Evolutionary conservation across 2,888 invertebrate species (phyloP).

Genomic region (Strigamia crassipes): DNA sequence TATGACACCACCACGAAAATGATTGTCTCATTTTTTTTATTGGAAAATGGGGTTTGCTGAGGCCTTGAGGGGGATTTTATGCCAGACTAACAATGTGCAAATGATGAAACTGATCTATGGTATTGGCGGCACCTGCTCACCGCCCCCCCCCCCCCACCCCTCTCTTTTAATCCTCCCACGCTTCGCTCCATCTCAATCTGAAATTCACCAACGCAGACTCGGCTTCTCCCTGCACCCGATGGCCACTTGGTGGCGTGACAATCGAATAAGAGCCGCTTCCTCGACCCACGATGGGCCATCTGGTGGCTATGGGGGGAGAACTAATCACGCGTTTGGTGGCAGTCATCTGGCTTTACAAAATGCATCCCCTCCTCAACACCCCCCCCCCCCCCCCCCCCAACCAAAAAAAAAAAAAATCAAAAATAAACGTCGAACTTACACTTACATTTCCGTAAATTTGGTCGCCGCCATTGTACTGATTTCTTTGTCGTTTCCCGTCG

Average conservation of each 20-base stretch:
- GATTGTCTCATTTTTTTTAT: no score
- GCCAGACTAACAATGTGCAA: neutral
- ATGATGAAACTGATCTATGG: neutral
- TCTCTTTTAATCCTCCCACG: conserved; percentile 13
- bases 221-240: neutral
- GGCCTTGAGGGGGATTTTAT: neutral
- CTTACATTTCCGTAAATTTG: conserved; percentile 62
- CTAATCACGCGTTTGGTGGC: neutral
- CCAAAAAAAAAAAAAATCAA: neutral
- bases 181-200: neutral
- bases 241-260: conserved; percentile 12
- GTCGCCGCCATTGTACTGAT: conserved; percentile 76
- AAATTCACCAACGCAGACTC: neutral
- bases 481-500: conserved; percentile 83
- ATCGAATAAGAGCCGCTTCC: conserved; percentile 43
- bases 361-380: neutral
- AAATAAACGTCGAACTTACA: neutral
- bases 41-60: neutral
- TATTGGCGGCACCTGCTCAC: neutral
- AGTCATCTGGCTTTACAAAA: conserved; percentile 10
- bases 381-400: no score
- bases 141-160: no score
- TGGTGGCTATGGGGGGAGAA: conserved; percentile 2
- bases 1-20: no score
- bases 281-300: conserved; percentile 29